Base-by-base conservation (phyloP, 2,113 vertebrate genomes). In the Hyaena hyaena region DNA sequence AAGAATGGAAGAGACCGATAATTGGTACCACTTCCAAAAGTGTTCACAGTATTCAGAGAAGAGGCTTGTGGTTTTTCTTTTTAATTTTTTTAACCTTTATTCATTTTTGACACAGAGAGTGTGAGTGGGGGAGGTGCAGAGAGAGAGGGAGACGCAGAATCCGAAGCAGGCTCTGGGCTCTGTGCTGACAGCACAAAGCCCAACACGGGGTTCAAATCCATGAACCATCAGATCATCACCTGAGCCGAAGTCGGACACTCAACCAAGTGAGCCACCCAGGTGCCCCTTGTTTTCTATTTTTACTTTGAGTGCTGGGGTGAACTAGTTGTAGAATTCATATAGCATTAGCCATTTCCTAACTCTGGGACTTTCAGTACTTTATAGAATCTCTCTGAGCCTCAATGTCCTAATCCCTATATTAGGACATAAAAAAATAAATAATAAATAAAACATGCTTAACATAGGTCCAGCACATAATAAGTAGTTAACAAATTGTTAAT, bases 361-460 rank as follows among this genome's bases (percentile, higher is more conserved):
- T 87, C 69, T 92, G 65, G 74, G 17, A 87, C 28, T 73, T 58
- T 83, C 12, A 48, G 2, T 93, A 63, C 66, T 7, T 89, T 53
- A 83, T 43, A 91, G 24, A 83, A 58, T 14, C 0, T 96, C 69
- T 74, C 81, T 89, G 61, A 96, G 90, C 74, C 91, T 97, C 88
- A 28, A 92, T 97, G 95, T 98, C 31, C 53, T 86, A 89, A 89
- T 69, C 61, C 0, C 0, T 96, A 81, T 76, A 88, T 87, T 53
- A 94, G 14, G 31, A 2, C 48, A 90, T 45, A 53, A 74, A 95
- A 35, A 63, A 88, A 77, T 84, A 84, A 14, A 83, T 43, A 90
- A 93, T 68, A 50, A 88, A 88, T 43, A 97, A 92, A 74, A 93
- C 6, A 93, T 79, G 65, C 3, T 31, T 74, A 50, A 95, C 23